phyloP scores from a whole-genome alignment of 2,797 vertebrate species.

The Hyperoplus lanceolatus region DNA sequence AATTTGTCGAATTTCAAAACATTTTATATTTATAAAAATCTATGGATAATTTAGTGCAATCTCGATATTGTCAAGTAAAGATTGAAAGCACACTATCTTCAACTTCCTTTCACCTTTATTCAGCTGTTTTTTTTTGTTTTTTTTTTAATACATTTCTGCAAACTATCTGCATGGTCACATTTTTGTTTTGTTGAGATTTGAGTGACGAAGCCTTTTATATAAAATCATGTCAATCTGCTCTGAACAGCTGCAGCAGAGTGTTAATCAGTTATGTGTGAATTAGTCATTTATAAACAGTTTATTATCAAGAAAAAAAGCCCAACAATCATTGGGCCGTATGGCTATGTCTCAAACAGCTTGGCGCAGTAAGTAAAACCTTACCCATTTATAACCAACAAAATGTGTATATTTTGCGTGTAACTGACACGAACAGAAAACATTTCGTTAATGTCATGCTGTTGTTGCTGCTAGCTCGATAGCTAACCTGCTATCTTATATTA shows the following conservation, averaged over 20 bases:
- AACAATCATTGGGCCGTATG: neutral
- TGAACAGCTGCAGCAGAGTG: neutral
- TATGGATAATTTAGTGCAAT: neutral
- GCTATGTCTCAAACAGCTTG: too few relatives aligned
- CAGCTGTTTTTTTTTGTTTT: neutral
- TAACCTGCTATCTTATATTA: constrained; percentile 65
- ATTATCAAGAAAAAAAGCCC: neutral
- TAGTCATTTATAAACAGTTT: neutral
- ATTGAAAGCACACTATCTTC: neutral
- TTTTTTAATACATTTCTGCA: too few relatives aligned
- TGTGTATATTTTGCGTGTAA: too few relatives aligned
- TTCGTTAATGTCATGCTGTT: constrained; percentile 6
- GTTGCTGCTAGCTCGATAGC: constrained; percentile 42
- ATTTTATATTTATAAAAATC: neutral
- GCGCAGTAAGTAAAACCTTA: too few relatives aligned
- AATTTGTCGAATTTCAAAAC: neutral
- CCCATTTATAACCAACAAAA: neutral
- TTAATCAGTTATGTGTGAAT: neutral
- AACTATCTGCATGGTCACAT: neutral
- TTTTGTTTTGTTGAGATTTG: neutral
- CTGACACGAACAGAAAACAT: neutral
- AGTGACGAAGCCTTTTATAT: neutral
- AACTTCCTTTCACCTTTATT: neutral
- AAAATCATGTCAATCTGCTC: neutral
- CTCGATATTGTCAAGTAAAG: neutral